Evolutionary conservation across 2,888 invertebrate genomes (phyloP), one percentile per base, ranked within the genome.

Genomic region (Asteroscopus sphinx): DNA sequence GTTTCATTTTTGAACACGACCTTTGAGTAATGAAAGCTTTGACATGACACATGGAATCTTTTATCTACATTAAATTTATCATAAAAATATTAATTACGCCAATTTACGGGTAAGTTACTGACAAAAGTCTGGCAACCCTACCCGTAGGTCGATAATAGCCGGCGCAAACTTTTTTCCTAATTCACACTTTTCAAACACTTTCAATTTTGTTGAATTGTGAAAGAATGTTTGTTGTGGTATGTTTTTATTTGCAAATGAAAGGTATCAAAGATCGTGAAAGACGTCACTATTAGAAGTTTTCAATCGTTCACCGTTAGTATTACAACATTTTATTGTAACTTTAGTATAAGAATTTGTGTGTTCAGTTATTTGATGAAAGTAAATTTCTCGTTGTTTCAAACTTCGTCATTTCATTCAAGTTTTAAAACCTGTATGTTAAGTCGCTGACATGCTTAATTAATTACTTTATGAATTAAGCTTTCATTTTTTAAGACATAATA

Each of bases 101-200:
- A 8, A 11, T 9, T 54, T 39, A 11, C 0, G 47, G 53, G 51
- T 32, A 32, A 56, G 26, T 1, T 6, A 0, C 0, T 8, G 1
- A 2, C 0, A 12, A 13, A 21, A 25, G 0, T 13, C 46, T 69
- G 60, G 51, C 65, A 76, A 48, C 77, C 74, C 74, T 71, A 17
- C n/a, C 9, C 41, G 12, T 52, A 62, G 40, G 42, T 56, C 44
- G 47, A 44, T 53, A 59, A 70, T 70, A 64, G 54, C 28, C 40
- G 25, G 26, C 46, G 42, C 62, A 56, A 70, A 77, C 69, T 80
- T 86, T 88, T 88, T 87, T 83, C 80, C 74, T 61, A 73, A 82
- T 87, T 82, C 73, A 77, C 83, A 80, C 81, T 81, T 79, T 79
- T 79, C 74, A 73, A 80, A 73, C 81, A 89, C 91, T 91, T 91